Percentiles rank a stretch among this genome's conserved stretches.
Evolutionary conservation across 2,797 vertebrate species (phyloP).

Genomic region (Gallinago stenura): DNA sequence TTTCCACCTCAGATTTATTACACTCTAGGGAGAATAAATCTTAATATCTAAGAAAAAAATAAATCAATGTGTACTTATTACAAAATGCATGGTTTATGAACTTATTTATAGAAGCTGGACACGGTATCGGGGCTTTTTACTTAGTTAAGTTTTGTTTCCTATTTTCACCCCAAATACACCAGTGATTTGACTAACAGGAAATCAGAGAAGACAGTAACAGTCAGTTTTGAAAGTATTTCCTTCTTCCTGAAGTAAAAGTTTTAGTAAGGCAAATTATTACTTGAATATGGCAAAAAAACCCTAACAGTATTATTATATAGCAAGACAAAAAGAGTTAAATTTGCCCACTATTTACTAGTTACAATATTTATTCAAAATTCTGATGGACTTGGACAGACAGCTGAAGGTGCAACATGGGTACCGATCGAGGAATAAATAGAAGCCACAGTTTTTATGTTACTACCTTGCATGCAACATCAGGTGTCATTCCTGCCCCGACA

Average conservation of each 20-base stretch:
- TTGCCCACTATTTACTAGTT: neutral
- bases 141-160: neutral
- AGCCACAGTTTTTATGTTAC: neutral
- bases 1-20: slow-evolving; percentile 25
- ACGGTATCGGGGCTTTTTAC: neutral
- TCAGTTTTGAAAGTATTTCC: neutral
- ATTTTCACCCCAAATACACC: neutral
- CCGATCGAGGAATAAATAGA: neutral
- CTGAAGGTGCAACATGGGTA: neutral
- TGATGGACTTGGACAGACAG: neutral
- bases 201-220: neutral
- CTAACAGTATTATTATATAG: rapidly evolving
- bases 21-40: neutral
- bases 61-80: neutral
- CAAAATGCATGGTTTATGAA: neutral
- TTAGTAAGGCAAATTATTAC: neutral
- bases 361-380: neutral
- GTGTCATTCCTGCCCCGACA: neutral
- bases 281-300: neutral
- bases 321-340: neutral
- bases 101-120: neutral
- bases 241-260: neutral
- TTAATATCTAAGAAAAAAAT: neutral
- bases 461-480: rapidly evolving
- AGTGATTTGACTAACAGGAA: neutral